Evolutionary conservation across 2,888 invertebrate species (phyloP), one percentile per base, ranked within the genome.

Genomic region (Hirtodrosophila trivittata): DNA sequence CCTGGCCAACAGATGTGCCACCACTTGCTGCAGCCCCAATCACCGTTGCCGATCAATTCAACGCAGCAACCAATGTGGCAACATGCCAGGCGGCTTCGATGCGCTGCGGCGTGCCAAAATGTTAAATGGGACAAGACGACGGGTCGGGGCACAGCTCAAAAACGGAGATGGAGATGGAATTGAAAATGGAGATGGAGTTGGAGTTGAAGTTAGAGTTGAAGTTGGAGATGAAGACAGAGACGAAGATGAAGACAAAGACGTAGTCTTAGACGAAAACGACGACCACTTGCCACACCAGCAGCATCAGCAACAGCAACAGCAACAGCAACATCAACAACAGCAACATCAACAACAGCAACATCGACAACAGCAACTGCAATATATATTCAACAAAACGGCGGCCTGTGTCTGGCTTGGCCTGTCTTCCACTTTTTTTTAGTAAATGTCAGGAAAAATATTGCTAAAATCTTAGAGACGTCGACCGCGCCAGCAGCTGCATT

Each of bases 91-190:
- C 71, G 14, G 38, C 66, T 69, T 60, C 70, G 83, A 75, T 82
- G 83, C 63, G 72, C 73, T 56, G 60, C 57, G 68, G 54, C 59
- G 68, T 81, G 76, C 73, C 77, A 76, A 73, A 81, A 77, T 77
- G 67, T 74, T 82, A 77, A 82, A 82, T 80, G 78, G 77, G 63
- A 75, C 77, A 82, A 66, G 72, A 38, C 51, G 51, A 43, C 43
- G 49, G 35, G 49, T 33, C 18, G 67, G 14, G 43, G 42, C 33
- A 30, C n/a, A 38, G 21, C 33, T 12, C 16, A 45, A 13, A 41
- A 37, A 32, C 18, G 32, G 33, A 49, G 52, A 16, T 50, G 54
- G 28, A 26, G 14, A 12, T 30, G 8, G 39, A 9, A 28, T 26
- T 12, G 14, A 13, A 25, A 14, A 8, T 6, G 7, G 10, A 7